phyloP scores from a whole-genome alignment of 2,113 vertebrate species.

The Equus przewalskii region DNA sequence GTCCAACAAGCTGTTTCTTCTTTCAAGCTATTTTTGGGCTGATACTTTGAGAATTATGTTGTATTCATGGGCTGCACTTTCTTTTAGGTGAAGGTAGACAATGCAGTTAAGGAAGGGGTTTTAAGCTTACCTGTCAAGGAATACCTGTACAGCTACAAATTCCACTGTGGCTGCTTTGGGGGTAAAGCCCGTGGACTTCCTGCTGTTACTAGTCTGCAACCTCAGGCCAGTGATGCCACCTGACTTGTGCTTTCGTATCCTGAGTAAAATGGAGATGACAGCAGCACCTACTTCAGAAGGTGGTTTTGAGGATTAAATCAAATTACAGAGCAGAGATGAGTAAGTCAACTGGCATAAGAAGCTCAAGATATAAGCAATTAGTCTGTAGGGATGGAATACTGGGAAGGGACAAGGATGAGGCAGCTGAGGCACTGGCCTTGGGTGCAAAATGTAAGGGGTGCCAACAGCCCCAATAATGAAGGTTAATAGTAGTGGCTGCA shows the following conservation, averaged over 20 bases:
- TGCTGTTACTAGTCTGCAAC: neutral
- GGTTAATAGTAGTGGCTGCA: neutral
- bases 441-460: neutral
- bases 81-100: neutral
- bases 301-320: neutral
- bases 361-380: neutral
- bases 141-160: neutral
- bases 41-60: neutral
- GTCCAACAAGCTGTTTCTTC: neutral
- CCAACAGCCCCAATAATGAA: neutral
- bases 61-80: neutral
- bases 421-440: neutral
- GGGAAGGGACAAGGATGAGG: neutral
- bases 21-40: conserved; percentile 1
- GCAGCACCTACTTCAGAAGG: neutral
- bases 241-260: neutral
- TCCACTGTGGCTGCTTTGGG: neutral
- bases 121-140: neutral
- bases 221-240: neutral
- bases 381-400: neutral
- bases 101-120: neutral
- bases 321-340: neutral
- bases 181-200: neutral
- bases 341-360: neutral
- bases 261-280: neutral